Evolutionary conservation across 2,113 vertebrate species (phyloP).

Genomic region (Plecotus auritus): DNA sequence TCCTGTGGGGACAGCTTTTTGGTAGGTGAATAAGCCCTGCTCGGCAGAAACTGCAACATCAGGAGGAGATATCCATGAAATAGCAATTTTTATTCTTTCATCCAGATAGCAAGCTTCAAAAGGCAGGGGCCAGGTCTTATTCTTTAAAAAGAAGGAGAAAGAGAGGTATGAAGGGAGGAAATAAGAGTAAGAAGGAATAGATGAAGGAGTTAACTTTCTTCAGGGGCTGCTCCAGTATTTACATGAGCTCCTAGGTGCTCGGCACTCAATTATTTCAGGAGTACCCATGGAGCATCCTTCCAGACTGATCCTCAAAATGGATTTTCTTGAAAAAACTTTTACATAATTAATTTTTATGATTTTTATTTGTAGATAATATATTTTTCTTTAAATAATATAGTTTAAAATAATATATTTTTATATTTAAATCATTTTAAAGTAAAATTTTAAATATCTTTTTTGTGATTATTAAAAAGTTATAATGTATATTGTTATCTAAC

Average conservation of each 20-base stretch:
- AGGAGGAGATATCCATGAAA: neutral
- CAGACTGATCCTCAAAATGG: neutral
- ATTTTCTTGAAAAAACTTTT: neutral
- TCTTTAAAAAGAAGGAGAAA: neutral
- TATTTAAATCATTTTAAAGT: neutral
- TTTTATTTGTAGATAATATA: neutral
- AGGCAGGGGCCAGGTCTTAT: neutral
- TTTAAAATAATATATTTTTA: neutral
- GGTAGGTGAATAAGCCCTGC: neutral
- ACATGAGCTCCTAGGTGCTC: neutral
- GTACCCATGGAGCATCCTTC: neutral
- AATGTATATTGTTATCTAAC: neutral
- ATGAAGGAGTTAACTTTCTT: neutral
- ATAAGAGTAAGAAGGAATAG: neutral
- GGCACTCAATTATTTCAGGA: neutral
- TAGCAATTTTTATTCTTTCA: neutral
- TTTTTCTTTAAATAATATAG: neutral
- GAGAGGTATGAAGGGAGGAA: neutral
- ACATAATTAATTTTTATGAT: neutral
- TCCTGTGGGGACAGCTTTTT: neutral
- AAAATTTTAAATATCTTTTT: neutral
- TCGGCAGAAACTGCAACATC: neutral
- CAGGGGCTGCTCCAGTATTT: no score
- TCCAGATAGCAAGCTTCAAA: neutral
- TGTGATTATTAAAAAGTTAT: constrained; percentile 15